Evolutionary conservation across 2,888 invertebrate genomes (phyloP).

Genomic region (Orthonevra nobilis): DNA sequence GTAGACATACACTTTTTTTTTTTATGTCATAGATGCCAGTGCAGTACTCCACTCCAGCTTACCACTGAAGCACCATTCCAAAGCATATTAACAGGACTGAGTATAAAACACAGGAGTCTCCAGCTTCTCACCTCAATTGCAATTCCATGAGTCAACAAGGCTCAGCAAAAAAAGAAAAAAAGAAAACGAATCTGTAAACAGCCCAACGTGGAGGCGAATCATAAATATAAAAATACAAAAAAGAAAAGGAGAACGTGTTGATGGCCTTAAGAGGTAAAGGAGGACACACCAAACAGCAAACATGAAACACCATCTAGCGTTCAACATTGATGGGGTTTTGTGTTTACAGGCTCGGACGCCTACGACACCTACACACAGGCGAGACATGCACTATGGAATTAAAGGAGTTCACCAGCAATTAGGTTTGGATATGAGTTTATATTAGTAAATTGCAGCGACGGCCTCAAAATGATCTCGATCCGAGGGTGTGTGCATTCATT

Average conservation of each 20-base stretch:
- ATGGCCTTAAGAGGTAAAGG: conserved; percentile 60
- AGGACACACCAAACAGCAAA: conserved; percentile 38
- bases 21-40: conserved; percentile 33
- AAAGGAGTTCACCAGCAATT: conserved; percentile 66
- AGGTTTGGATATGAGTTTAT: conserved; percentile 51
- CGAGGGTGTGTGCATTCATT: conserved; percentile 10
- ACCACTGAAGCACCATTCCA: conserved; percentile 47
- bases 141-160: conserved; percentile 66
- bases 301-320: neutral
- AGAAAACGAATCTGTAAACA: conserved; percentile 50
- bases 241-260: conserved; percentile 21
- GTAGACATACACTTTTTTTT: conserved; percentile 40
- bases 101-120: conserved; percentile 41
- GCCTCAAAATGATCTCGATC: conserved; percentile 39
- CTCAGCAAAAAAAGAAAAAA: neutral
- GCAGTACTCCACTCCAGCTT: conserved; percentile 52
- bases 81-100: conserved; percentile 23
- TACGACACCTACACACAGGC: conserved; percentile 20
- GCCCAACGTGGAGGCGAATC: neutral
- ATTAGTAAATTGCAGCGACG: conserved; percentile 30
- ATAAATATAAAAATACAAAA: conserved; percentile 15
- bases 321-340: neutral
- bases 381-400: conserved; percentile 36
- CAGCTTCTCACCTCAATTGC: conserved; percentile 63
- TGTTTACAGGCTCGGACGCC: conserved; percentile 29